These are phyloP conservation scores for Chanos chanos DNA, from an alignment of 2,797 vertebrate species.

Conservation along the genomic window DNA sequence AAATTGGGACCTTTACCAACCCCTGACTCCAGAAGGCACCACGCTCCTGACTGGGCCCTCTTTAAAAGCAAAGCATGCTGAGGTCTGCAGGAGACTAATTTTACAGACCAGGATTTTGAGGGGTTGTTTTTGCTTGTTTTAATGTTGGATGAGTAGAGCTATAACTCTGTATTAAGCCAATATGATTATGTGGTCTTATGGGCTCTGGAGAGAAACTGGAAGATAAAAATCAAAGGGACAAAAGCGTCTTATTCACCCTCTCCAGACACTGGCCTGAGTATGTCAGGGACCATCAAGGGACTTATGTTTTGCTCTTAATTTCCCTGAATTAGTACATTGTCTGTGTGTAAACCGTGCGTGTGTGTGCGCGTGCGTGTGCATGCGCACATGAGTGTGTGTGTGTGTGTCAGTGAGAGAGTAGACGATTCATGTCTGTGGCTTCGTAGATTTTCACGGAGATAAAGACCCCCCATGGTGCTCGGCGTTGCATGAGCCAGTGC, in stretches of 20 bases:
- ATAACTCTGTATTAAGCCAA: too few species aligned
- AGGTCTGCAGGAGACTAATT: too few species aligned
- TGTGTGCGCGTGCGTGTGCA: slow-evolving; percentile 16
- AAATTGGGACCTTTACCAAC: neutral
- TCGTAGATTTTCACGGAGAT: slow-evolving; percentile 66
- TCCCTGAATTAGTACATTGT: slow-evolving; percentile 43
- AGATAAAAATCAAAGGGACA: too few species aligned
- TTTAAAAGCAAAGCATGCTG: too few species aligned
- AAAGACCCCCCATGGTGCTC: slow-evolving; percentile 68
- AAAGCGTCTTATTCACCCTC: too few species aligned
- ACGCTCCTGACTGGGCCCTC: too few species aligned
- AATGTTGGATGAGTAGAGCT: too few species aligned
- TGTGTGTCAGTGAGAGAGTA: slow-evolving; percentile 42
- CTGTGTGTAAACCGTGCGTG: slow-evolving; percentile 3
- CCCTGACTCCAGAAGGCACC: too few species aligned
- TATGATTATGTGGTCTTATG: too few species aligned
- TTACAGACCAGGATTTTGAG: too few species aligned
- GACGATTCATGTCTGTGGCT: slow-evolving; percentile 68
- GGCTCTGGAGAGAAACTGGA: too few species aligned
- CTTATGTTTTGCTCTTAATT: slow-evolving; percentile 56
- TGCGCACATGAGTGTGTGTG: slow-evolving; percentile 19
- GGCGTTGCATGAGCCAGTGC: slow-evolving; percentile 64
- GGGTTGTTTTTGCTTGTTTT: too few species aligned
- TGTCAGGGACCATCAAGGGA: slow-evolving; percentile 56
- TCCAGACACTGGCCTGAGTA: slow-evolving; percentile 54